Conservation (phyloP, 2,888 invertebrate genomes). For the Anthophora plumipes region DNA sequence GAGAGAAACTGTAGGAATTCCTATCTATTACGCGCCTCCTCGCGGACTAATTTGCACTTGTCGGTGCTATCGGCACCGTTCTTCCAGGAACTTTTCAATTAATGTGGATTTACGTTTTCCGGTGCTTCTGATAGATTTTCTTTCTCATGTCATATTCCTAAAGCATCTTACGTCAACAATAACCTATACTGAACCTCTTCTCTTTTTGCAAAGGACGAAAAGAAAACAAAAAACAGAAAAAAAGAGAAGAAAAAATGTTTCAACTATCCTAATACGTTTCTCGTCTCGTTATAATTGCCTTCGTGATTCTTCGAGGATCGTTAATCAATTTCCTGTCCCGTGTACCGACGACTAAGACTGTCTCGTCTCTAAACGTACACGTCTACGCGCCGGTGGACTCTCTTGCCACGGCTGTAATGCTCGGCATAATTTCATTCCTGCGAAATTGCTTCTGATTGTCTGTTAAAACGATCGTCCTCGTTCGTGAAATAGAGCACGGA, state of each 20-base stretch:
- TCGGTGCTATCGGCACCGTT: slow-evolving; percentile 33
- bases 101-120: slow-evolving; percentile 40
- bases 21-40: slow-evolving; percentile 44
- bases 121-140: not conserved
- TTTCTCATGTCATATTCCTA: too few species aligned
- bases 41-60: slow-evolving; percentile 52
- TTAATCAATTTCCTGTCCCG: slow-evolving; percentile 19
- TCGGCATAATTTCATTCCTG: slow-evolving; percentile 27
- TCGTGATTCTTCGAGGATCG: not conserved
- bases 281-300: not conserved
- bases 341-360: not conserved
- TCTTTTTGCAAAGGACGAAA: too few species aligned
- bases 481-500: slow-evolving; percentile 52
- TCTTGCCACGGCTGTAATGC: not conserved
- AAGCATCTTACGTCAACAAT: too few species aligned
- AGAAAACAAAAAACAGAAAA: too few species aligned
- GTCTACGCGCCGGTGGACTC: not conserved
- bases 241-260: too few species aligned
- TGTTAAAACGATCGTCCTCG: slow-evolving; percentile 47
- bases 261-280: not conserved
- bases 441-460: slow-evolving; percentile 51
- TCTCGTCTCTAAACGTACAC: not conserved
- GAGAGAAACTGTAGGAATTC: slow-evolving; percentile 44
- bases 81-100: slow-evolving; percentile 46
- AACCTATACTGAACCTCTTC: too few species aligned